Evolutionary conservation across 2,797 vertebrate species (phyloP), one percentile per base, ranked within the genome.

Genomic region (Rhinoraja longicauda): DNA sequence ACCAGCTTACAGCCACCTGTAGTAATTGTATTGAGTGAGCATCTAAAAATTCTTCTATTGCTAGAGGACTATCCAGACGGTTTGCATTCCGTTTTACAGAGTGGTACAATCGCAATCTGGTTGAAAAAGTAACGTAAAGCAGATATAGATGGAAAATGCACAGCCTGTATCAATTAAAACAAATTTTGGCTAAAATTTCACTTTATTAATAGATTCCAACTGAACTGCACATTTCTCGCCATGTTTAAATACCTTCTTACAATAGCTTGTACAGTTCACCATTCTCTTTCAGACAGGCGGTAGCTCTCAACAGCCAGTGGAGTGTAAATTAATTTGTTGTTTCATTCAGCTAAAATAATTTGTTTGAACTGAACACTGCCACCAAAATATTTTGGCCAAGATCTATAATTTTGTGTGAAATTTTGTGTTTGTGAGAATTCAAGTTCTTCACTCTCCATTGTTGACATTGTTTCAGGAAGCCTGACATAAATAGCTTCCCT

Each of bases 91-190:
- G 19, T 32, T 72, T 39, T 90, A 90, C 1, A 90, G 88, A 45
- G 88, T 36, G 21, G 64, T 8, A 24, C 21, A 72, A 72, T 72
- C 64, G n/a, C 10, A 17, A 90, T 90, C 88, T 90, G 64, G 88
- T 72, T 72, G 36, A 90, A 72, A 90, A 90, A 90, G 88, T 90
- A 90, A 90, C 36, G 88, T 45, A 72, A 90, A 90, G 36, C 19
- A 90, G n/a, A 90, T 72, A 39, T 84, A 88, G 59, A 88, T 39
- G 64, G 88, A 45, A 70, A 45, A 90, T n/a, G 36, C 64, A 67
- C 64, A 90, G 32, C 45, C 90, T 64, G 88, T 72, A 90, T 32
- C 45, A 72, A 90, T 70, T 90, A 90, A 90, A 90, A n/a, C 5
- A 32, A 88, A 64, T 88, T 67, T 79, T 64, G 12, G 13, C 88